phyloP scores from a whole-genome alignment of 2,797 vertebrate genomes.

The Sardinella longiceps region DNA sequence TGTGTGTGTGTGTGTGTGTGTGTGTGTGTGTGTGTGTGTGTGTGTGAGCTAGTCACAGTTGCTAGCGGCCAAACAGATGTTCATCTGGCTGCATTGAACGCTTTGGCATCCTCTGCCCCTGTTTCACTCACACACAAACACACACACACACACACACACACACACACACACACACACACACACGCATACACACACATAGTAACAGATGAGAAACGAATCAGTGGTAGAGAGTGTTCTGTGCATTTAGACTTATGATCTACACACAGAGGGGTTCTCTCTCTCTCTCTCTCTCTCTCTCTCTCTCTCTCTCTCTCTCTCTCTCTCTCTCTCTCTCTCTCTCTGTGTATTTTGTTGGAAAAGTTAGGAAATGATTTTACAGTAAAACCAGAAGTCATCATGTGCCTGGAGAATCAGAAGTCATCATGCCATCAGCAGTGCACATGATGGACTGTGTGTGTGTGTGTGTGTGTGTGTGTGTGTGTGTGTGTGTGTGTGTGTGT shows the following conservation, averaged over 20 bases:
- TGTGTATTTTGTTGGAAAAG: too few relatives aligned
- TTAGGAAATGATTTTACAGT: too few relatives aligned
- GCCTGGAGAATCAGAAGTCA: too few relatives aligned
- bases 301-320: slow-evolving; percentile 27
- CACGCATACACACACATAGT: background rate
- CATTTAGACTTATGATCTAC: background rate
- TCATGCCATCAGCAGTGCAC: too few relatives aligned
- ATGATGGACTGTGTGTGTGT: too few relatives aligned
- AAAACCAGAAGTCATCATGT: too few relatives aligned
- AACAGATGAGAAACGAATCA: slow-evolving; percentile 69
- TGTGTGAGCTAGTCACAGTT: slow-evolving; percentile 59
- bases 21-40: background rate
- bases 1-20: background rate
- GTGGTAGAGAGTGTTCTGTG: slow-evolving; percentile 64
- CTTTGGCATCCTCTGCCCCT: slow-evolving; percentile 73
- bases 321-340: slow-evolving; percentile 19
- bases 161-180: slow-evolving; percentile 3
- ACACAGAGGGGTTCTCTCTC: background rate
- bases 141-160: background rate
- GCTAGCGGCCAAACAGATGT: slow-evolving; percentile 84
- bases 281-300: background rate
- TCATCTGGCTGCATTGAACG: slow-evolving; percentile 69
- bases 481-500: too few relatives aligned
- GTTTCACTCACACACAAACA: slow-evolving; percentile 31
- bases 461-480: too few relatives aligned